A percentile compares a stretch with the other conserved stretches of the same genome.
phyloP scores from a whole-genome alignment of 1,140 invertebrate genomes.

The Panulirus ornatus region DNA sequence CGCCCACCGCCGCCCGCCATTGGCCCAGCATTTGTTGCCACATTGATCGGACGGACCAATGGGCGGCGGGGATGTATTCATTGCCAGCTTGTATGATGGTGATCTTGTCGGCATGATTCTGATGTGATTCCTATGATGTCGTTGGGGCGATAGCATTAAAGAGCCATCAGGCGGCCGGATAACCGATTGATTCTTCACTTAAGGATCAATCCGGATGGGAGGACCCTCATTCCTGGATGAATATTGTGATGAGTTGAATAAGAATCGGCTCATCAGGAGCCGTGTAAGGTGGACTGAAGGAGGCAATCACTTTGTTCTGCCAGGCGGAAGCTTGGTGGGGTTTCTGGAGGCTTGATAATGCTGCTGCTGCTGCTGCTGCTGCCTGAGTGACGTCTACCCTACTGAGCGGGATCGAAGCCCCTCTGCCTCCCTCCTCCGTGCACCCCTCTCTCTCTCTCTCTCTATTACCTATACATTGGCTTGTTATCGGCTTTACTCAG shows the following conservation, averaged over 20 bases:
- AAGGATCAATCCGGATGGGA: conserved; percentile 48
- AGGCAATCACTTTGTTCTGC: conserved; percentile 24
- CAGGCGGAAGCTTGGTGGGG: conserved; percentile 21
- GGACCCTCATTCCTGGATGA: conserved; percentile 46
- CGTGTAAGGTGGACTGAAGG: neutral
- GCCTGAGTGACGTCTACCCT: neutral
- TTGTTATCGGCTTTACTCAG: too few species aligned
- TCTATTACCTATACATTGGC: too few species aligned
- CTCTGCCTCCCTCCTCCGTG: too few species aligned
- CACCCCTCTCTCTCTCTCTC: too few species aligned
- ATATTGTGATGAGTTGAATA: conserved; percentile 34
- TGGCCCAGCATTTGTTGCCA: conserved; percentile 48
- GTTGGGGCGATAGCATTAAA: conserved; percentile 50
- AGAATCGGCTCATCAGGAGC: conserved; percentile 20
- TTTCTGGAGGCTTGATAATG: conserved; percentile 26
- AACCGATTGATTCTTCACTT: conserved; percentile 56
- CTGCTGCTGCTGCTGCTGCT: conserved; percentile 13
- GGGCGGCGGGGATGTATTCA: conserved; percentile 60
- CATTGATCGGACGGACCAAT: conserved; percentile 59
- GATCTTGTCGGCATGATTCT: conserved; percentile 66
- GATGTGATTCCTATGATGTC: conserved; percentile 61
- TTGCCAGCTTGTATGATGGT: conserved; percentile 61
- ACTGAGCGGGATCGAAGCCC: too few species aligned
- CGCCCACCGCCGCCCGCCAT: conserved; percentile 38
- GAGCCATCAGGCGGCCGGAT: conserved; percentile 50